phyloP scores from a whole-genome alignment of 2,113 vertebrate genomes.

The Prionailurus bengalensis region DNA sequence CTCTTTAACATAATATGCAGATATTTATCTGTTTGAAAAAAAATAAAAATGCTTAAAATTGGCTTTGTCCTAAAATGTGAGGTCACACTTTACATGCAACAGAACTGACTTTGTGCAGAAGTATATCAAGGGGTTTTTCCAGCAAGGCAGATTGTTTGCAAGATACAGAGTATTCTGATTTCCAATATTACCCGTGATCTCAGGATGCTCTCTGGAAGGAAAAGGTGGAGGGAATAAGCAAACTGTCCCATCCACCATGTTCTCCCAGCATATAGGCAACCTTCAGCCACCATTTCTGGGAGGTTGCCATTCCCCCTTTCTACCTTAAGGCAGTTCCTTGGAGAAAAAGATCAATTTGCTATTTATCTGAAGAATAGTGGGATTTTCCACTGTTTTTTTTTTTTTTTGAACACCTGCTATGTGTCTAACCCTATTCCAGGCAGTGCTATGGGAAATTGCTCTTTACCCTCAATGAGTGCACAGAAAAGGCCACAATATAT shows the following conservation, averaged over 20 bases:
- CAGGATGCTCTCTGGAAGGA: neutral
- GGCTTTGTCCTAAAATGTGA: constrained; percentile 42
- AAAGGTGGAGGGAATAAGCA: neutral
- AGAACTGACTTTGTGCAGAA: neutral
- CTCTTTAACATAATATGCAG: constrained; percentile 4
- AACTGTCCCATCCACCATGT: neutral
- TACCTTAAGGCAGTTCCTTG: constrained; percentile 9
- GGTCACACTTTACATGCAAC: neutral
- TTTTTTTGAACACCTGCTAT: neutral
- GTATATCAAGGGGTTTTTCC: neutral
- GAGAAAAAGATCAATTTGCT: constrained; percentile 30
- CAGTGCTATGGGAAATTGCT: neutral
- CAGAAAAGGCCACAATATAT: neutral
- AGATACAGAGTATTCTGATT: constrained; percentile 30
- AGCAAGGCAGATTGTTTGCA: neutral
- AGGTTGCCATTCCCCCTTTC: neutral
- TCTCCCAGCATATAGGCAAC: constrained; percentile 30
- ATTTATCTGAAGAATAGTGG: constrained; percentile 10
- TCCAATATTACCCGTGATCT: neutral
- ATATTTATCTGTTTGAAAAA: constrained; percentile 43
- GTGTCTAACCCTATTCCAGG: constrained; percentile 18
- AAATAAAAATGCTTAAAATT: constrained; percentile 8
- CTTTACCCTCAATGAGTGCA: neutral
- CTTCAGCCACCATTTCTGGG: neutral
- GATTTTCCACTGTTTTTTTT: neutral